phyloP scores from a whole-genome alignment of 1,140 invertebrate species.

The silkworm (Bombyx mori) region DNA sequence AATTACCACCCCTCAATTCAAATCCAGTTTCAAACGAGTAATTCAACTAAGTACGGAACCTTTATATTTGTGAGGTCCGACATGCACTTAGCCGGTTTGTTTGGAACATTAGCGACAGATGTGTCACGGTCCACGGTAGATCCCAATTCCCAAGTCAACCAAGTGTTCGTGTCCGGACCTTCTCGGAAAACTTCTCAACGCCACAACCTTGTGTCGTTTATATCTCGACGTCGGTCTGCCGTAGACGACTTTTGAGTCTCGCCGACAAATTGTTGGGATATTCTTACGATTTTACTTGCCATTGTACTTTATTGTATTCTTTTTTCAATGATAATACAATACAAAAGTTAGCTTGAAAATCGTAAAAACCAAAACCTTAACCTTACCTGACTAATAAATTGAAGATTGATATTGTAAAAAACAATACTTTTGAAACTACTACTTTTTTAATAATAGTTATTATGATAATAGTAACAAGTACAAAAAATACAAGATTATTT shows the following conservation, averaged over 20 bases:
- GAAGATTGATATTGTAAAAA: too few species aligned
- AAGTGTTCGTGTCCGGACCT: conserved; percentile 31
- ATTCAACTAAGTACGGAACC: too few species aligned
- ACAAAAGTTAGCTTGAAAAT: not conserved
- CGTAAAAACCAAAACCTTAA: not conserved
- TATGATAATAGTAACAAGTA: too few species aligned
- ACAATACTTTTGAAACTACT: too few species aligned
- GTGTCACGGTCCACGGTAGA: conserved; percentile 31
- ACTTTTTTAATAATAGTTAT: too few species aligned
- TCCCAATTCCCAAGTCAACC: conserved; percentile 36
- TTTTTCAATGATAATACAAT: conserved; percentile 16
- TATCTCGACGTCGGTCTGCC: conserved; percentile 20
- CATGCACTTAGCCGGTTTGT: too few species aligned
- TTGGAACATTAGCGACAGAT: conserved; percentile 37
- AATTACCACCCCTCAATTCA: too few species aligned
- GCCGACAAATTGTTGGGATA: conserved; percentile 38
- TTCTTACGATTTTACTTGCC: conserved; percentile 30
- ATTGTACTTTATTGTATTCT: conserved; percentile 29
- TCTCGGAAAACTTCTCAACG: conserved; percentile 46
- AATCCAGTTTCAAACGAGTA: too few species aligned
- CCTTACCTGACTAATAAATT: too few species aligned
- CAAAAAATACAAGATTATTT: too few species aligned
- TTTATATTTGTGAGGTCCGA: too few species aligned
- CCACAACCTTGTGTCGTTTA: conserved; percentile 30
- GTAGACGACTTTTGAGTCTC: conserved; percentile 48